Conservation (phyloP, 2,888 invertebrate species). For the Dicyrtomina minuta region DNA sequence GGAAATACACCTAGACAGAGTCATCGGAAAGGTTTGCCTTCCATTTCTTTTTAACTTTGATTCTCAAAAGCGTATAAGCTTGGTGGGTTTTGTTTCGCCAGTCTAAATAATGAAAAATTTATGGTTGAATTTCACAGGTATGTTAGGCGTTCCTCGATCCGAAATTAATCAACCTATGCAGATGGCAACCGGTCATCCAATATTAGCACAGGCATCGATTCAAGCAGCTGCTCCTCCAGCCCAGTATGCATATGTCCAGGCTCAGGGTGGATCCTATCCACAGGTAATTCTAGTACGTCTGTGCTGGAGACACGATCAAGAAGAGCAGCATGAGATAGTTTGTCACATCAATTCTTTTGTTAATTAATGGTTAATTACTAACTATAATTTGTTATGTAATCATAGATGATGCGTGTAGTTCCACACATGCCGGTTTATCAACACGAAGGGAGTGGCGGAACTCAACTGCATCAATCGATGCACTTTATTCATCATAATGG, state of each 20-base stretch:
- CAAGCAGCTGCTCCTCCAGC: constrained; percentile 62
- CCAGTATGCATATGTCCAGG: constrained; percentile 59
- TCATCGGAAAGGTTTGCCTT: constrained; percentile 39
- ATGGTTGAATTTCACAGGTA: constrained; percentile 16
- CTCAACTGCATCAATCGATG: constrained; percentile 49
- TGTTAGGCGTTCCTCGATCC: constrained; percentile 55
- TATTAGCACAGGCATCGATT: constrained; percentile 77
- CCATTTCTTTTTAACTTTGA: neutral
- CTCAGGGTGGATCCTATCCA: constrained; percentile 42
- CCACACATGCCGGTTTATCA: constrained; percentile 46
- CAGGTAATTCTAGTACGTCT: constrained; percentile 1
- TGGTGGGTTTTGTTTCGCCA: neutral
- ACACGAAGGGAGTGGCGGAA: constrained; percentile 42
- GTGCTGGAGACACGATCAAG: neutral
- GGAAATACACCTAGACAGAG: constrained; percentile 48
- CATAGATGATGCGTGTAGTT: constrained; percentile 33
- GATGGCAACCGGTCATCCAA: constrained; percentile 80
- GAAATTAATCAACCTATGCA: constrained; percentile 74
- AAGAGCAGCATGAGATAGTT: neutral
- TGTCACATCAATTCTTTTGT: too few relatives aligned
- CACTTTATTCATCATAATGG: constrained; percentile 46
- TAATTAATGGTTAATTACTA: too few relatives aligned
- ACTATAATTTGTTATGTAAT: neutral
- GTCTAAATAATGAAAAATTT: too few relatives aligned
- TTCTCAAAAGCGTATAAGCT: constrained; percentile 3